Conservation (phyloP, 2,888 invertebrate species). For the Anarsia innoxiella region DNA sequence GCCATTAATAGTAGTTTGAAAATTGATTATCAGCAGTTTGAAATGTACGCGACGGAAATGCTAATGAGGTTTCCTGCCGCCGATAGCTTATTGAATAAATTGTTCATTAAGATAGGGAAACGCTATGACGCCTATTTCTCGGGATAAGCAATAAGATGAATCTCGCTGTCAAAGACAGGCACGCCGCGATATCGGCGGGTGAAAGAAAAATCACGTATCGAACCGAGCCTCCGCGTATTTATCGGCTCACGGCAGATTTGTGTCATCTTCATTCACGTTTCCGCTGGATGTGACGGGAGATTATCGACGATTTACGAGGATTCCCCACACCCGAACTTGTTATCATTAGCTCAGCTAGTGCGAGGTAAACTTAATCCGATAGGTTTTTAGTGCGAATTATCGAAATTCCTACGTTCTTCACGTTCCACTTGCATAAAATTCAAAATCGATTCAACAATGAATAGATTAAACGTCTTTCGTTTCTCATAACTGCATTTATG, state of each 20-base stretch:
- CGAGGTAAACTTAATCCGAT: too few species aligned
- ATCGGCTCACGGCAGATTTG: conserved; percentile 20
- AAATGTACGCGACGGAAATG: too few species aligned
- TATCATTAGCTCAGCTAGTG: conserved; percentile 4
- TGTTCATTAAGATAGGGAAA: neutral
- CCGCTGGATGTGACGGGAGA: conserved; percentile 6
- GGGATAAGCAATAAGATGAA: conserved; percentile 4
- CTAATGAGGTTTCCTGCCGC: too few species aligned
- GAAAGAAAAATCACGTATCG: conserved; percentile 21
- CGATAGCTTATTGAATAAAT: neutral
- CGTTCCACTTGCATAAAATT: too few species aligned
- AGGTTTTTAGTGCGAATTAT: too few species aligned
- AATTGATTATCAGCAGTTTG: too few species aligned
- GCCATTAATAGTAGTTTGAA: too few species aligned
- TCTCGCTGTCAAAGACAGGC: conserved; percentile 20
- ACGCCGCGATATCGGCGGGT: conserved; percentile 20
- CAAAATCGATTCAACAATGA: too few species aligned
- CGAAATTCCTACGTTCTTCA: too few species aligned
- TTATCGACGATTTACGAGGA: conserved; percentile 4
- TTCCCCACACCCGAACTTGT: conserved; percentile 1
- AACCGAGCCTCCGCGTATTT: conserved; percentile 12
- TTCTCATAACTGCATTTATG: too few species aligned
- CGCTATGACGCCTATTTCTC: neutral
- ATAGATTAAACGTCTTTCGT: too few species aligned
- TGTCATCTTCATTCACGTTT: conserved; percentile 16